Evolutionary conservation across 37 sponge, comb jelly and placozoan genomes (phyloP).

Genomic region (Diacarnus erythraeanus): DNA sequence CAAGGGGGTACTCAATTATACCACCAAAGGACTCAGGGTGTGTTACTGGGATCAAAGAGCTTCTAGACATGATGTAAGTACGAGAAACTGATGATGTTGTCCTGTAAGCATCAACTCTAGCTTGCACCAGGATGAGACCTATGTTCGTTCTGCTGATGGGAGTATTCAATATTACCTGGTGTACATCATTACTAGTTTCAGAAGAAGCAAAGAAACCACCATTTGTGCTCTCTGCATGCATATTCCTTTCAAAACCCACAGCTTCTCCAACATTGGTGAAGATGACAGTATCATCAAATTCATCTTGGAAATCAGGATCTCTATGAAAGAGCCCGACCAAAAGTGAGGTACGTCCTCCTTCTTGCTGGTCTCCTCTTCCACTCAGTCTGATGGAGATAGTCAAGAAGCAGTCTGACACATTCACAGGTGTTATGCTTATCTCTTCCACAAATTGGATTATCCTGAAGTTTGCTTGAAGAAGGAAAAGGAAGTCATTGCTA

Average conservation of each 20-base stretch:
- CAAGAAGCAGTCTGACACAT: constrained; percentile 48
- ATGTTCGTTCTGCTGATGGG: constrained; percentile 10
- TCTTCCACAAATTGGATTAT: constrained; percentile 40
- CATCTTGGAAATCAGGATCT: constrained; percentile 23
- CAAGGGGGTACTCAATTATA: constrained; percentile 11
- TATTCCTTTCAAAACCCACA: neutral
- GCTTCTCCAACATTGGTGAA: constrained; percentile 18
- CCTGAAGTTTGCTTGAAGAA: constrained; percentile 46
- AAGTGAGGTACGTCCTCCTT: constrained; percentile 10
- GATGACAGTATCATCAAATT: constrained; percentile 32
- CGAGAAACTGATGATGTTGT: neutral
- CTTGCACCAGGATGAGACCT: constrained; percentile 39
- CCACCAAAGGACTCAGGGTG: constrained; percentile 42
- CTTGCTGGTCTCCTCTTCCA: constrained; percentile 25
- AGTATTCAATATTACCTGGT: constrained; percentile 22
- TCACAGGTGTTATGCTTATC: constrained; percentile 32
- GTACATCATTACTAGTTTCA: neutral
- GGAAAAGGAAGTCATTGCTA: constrained; percentile 40
- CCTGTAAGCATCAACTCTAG: constrained; percentile 24
- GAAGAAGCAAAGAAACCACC: constrained; percentile 39
- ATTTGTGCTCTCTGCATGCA: constrained; percentile 28
- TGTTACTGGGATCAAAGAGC: constrained; percentile 8
- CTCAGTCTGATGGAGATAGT: constrained; percentile 25
- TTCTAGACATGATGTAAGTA: constrained; percentile 10
- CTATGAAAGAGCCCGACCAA: constrained; percentile 44